phyloP scores from a whole-genome alignment of 2,888 invertebrate species.

The Chrysomela aeneicollis region DNA sequence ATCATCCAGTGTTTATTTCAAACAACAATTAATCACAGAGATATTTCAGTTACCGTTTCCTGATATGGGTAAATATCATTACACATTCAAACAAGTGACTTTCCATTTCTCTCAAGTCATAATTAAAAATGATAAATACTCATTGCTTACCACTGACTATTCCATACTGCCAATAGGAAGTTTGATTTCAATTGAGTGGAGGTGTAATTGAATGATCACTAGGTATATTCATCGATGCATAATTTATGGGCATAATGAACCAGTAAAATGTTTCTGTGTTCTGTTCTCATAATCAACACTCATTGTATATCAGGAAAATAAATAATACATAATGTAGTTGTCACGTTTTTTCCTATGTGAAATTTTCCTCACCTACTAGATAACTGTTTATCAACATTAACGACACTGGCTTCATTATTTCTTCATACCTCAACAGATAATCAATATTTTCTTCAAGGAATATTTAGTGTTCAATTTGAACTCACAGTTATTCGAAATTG shows the following conservation, averaged over 20 bases:
- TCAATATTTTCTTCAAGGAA: too few species aligned
- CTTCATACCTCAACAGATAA: too few species aligned
- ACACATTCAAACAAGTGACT: constrained; percentile 36
- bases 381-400: too few species aligned
- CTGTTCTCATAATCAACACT: not conserved
- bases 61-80: constrained; percentile 33
- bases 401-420: too few species aligned
- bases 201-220: constrained; percentile 24
- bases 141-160: constrained; percentile 34
- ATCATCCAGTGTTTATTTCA: not conserved
- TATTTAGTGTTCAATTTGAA: too few species aligned
- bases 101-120: constrained; percentile 38
- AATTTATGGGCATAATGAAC: constrained; percentile 2
- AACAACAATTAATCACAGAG: constrained; percentile 13
- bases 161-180: constrained; percentile 18
- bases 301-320: too few species aligned
- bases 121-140: constrained; percentile 41
- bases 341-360: not conserved
- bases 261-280: not conserved
- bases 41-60: constrained; percentile 27
- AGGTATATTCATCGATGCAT: constrained; percentile 7
- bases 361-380: too few species aligned
- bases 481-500: too few species aligned
- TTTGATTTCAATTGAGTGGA: constrained; percentile 27
- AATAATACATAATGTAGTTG: too few species aligned